Percentiles rank a stretch among this genome's conserved stretches.
Evolutionary conservation across 2,113 vertebrate genomes (phyloP).

Genomic region (Halichoeres trimaculatus): DNA sequence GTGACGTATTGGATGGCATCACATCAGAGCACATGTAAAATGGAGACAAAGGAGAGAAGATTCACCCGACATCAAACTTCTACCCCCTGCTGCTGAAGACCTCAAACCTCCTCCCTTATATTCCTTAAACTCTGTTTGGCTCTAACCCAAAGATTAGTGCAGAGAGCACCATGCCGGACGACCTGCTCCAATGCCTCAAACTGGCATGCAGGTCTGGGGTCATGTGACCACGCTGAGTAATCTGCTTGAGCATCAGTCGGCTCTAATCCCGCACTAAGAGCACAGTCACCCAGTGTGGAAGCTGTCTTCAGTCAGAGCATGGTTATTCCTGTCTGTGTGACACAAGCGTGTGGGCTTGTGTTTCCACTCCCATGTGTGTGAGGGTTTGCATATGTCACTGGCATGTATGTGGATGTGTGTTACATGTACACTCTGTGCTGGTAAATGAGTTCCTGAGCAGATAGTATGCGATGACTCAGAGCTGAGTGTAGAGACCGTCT

Average conservation of each 20-base stretch:
- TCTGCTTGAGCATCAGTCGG: constrained; percentile 63
- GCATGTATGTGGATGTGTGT: neutral
- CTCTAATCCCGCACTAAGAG: constrained; percentile 55
- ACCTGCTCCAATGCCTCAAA: constrained; percentile 1
- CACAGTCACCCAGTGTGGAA: constrained; percentile 36
- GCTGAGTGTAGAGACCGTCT: neutral
- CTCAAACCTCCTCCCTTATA: neutral
- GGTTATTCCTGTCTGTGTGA: constrained; percentile 1
- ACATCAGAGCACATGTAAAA: no score
- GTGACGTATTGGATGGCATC: no score
- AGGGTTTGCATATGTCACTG: neutral
- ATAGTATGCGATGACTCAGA: neutral
- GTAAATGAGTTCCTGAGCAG: neutral
- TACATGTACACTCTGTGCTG: neutral
- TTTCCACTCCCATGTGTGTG: neutral
- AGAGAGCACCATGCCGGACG: neutral
- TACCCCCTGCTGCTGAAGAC: neutral
- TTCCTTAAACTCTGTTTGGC: neutral
- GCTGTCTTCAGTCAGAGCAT: constrained; percentile 4
- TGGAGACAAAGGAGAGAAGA: no score
- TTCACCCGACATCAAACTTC: neutral
- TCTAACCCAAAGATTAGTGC: neutral
- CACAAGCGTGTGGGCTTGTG: neutral
- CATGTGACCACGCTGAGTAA: constrained; percentile 64
- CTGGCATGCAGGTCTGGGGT: constrained; percentile 29